Evolutionary conservation across 2,113 vertebrate genomes (phyloP), one percentile per base, ranked within the genome.

Genomic region (Nothobranchius kuhntae): DNA sequence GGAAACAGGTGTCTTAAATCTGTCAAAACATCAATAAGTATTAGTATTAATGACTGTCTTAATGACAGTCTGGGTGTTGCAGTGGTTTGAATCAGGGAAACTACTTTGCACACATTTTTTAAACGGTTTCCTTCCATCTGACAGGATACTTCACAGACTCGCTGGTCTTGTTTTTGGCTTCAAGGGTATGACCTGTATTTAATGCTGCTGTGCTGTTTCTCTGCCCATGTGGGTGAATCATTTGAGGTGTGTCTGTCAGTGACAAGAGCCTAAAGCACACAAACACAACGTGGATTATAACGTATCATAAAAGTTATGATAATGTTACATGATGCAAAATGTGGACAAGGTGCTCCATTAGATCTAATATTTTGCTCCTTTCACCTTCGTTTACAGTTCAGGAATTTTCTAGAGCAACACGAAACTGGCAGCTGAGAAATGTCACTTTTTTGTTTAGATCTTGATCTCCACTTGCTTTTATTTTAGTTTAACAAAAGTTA

Each of bases 111-210:
- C 54, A 61, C 4, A 40, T 9, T 45, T 45, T 45, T 45, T 45
- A 12, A 63, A 51, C 44, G 4, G 42, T 35, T 12, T 57, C 48
- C 55, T 53, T 30, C 8, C 6, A 3, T 61, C 38, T 54, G 35
- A 55, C 50, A 38, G 63, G 60, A 51, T 68, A 91, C 86, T 75
- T 40, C 77, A 69, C 65, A 53, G 85, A 91, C 91, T 86, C 67
- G 92, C 86, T 88, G 68, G 80, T 90, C 92, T 86, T 73, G 91
- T 92, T 92, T 80, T 80, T 80, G 40, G 77, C 67, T 62, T 48
- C 26, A 13, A 58, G 35, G 55, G 75, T 69, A 81, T 78, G 78
- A 83, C 81, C 63, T 78, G 85, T 80, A 69, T 89, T 86, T 89
- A 71, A 71, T 48, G 54, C 71, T 71, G 10, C 53, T 65, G 60